Conservation (phyloP, 2,888 invertebrate species). For the Lapara coniferarum region DNA sequence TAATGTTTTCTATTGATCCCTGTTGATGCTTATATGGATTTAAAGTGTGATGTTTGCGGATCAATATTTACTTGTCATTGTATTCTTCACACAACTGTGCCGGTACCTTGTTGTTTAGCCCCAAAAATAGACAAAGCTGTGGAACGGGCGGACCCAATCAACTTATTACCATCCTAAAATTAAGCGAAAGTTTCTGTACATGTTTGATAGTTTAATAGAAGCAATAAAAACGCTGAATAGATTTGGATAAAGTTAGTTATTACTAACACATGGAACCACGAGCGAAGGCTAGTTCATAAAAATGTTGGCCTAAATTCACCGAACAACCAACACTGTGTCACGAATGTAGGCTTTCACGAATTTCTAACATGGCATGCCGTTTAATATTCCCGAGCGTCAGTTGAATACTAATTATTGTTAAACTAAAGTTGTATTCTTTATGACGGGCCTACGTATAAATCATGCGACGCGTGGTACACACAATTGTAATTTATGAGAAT, state of each 20-base stretch:
- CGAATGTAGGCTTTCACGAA: slow-evolving; percentile 47
- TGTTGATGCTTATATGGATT: neutral
- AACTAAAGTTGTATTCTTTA: slow-evolving; percentile 46
- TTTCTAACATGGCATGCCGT: slow-evolving; percentile 49
- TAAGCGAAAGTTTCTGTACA: too few relatives aligned
- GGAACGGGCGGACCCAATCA: too few relatives aligned
- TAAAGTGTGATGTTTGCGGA: too few relatives aligned
- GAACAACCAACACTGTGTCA: slow-evolving; percentile 36
- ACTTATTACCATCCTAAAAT: too few relatives aligned
- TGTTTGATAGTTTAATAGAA: too few relatives aligned
- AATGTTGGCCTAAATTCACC: neutral
- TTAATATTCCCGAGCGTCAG: slow-evolving; percentile 54
- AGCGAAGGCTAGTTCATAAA: neutral
- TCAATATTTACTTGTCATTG: too few relatives aligned
- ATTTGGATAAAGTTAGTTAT: too few relatives aligned
- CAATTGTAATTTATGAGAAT: slow-evolving; percentile 25
- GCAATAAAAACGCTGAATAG: too few relatives aligned
- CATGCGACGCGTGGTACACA: slow-evolving; percentile 43
- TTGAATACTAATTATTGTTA: slow-evolving; percentile 64
- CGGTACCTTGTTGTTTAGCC: too few relatives aligned
- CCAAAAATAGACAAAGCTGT: too few relatives aligned
- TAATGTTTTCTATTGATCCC: neutral
- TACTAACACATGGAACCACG: too few relatives aligned
- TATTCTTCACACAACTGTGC: too few relatives aligned
- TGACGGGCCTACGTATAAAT: slow-evolving; percentile 41